A percentile compares a stretch with the other conserved stretches of the same genome.
phyloP scores from a whole-genome alignment of 2,888 invertebrate genomes.

The Sphaerophoria taeniata region DNA sequence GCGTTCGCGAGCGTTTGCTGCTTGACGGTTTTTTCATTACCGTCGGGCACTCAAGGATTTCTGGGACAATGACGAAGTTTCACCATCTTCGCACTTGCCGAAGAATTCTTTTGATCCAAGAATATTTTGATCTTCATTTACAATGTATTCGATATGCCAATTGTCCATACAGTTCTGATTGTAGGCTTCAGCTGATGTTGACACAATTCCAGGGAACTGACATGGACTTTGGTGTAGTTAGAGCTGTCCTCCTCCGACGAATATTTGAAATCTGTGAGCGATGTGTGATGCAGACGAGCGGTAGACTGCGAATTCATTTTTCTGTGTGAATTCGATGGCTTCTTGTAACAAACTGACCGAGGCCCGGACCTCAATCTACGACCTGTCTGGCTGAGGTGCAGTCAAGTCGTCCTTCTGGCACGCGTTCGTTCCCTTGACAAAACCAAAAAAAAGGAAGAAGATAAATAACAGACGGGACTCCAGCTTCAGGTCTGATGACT shows the following conservation, averaged over 20 bases:
- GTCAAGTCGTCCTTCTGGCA: constrained; percentile 41
- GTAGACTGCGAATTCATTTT: constrained; percentile 62
- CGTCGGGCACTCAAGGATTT: constrained; percentile 80
- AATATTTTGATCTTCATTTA: too few species aligned
- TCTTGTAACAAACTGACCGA: constrained; percentile 63
- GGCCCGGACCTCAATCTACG: constrained; percentile 53
- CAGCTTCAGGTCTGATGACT: constrained; percentile 41
- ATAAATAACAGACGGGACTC: constrained; percentile 57
- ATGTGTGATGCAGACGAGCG: constrained; percentile 58
- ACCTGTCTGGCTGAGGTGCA: constrained; percentile 50
- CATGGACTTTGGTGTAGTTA: constrained; percentile 80
- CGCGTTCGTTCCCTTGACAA: too few species aligned
- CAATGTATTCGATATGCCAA: constrained; percentile 64
- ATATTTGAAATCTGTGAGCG: constrained; percentile 77
- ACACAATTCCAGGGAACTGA: constrained; percentile 55
- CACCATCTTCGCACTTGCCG: too few species aligned
- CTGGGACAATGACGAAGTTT: constrained; percentile 52
- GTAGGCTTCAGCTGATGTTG: constrained; percentile 43
- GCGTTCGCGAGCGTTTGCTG: constrained; percentile 90
- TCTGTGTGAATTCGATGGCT: constrained; percentile 67
- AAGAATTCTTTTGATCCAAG: too few species aligned
- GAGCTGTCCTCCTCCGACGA: constrained; percentile 81
- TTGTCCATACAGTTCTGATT: constrained; percentile 62
- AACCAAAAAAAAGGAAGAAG: constrained; percentile 3
- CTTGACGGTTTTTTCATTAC: constrained; percentile 86